Conservation (phyloP, 1,140 invertebrate genomes). For the Calliopsis andreniformis region DNA sequence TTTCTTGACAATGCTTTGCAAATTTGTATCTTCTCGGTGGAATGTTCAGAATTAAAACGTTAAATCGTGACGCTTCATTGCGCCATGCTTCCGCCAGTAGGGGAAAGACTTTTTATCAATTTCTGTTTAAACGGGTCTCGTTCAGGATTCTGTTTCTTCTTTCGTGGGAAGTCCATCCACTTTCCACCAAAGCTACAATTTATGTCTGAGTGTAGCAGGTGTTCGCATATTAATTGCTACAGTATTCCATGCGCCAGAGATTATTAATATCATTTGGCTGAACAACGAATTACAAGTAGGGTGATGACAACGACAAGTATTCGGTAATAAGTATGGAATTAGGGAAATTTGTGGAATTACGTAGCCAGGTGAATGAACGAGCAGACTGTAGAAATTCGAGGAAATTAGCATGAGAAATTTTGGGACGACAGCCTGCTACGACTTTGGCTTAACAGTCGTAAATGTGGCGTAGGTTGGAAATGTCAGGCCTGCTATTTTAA, state of each 20-base stretch:
- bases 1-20: neutral
- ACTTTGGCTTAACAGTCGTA: conserved; percentile 4
- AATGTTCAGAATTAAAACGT: neutral
- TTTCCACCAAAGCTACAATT: no score
- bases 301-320: conserved; percentile 40
- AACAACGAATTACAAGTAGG: conserved; percentile 28
- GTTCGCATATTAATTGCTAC: neutral
- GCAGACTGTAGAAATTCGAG: conserved; percentile 42
- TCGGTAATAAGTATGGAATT: conserved; percentile 41
- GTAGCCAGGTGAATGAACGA: conserved; percentile 34
- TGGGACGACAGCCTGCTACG: neutral
- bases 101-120: no score
- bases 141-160: no score
- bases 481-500: conserved; percentile 26
- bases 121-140: no score
- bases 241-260: neutral
- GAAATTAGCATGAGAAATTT: conserved; percentile 46
- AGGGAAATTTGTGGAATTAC: conserved; percentile 38
- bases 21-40: neutral
- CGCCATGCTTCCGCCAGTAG: no score
- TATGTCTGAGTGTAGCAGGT: no score
- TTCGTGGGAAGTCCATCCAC: no score
- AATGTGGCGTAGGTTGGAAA: conserved; percentile 8
- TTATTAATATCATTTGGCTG: conserved; percentile 20
- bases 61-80: neutral